phyloP scores from a whole-genome alignment of 2,888 invertebrate genomes.

The Polyploca ridens region DNA sequence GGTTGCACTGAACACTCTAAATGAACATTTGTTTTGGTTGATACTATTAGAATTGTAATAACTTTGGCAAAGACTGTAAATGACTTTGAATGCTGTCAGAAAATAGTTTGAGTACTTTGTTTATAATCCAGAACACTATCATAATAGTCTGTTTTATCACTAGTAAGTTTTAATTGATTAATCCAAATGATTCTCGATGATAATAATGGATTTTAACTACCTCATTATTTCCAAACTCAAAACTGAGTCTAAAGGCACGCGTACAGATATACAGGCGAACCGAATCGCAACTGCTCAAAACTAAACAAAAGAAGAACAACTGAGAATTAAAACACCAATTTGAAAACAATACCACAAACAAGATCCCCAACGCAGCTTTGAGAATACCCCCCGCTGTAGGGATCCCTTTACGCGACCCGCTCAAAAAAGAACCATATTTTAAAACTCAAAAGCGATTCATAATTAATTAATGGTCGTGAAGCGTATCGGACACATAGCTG shows the following conservation, averaged over 20 bases:
- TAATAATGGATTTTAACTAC: no score
- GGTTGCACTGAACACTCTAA: background rate
- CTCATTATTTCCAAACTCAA: no score
- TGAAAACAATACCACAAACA: conserved; percentile 31
- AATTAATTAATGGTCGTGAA: conserved; percentile 70
- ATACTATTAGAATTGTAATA: background rate
- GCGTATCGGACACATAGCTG: conserved; percentile 64
- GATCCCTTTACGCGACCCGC: conserved; percentile 21
- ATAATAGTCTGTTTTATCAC: background rate
- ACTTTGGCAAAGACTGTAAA: background rate
- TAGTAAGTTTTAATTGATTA: background rate
- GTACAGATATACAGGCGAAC: conserved; percentile 9
- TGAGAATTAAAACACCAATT: conserved; percentile 24
- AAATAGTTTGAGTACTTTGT: background rate
- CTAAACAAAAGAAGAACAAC: conserved; percentile 28
- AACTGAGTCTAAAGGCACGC: conserved; percentile 1
- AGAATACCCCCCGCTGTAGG: conserved; percentile 36
- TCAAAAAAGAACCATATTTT: conserved; percentile 28
- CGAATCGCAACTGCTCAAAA: conserved; percentile 29
- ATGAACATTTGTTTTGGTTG: background rate
- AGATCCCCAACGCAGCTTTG: conserved; percentile 26
- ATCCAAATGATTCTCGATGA: no score
- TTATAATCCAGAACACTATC: background rate
- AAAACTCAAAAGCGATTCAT: conserved; percentile 59
- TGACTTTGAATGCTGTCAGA: no score